Evolutionary conservation across 2,113 vertebrate genomes (phyloP).

Genomic region (Seriola quinqueradiata): DNA sequence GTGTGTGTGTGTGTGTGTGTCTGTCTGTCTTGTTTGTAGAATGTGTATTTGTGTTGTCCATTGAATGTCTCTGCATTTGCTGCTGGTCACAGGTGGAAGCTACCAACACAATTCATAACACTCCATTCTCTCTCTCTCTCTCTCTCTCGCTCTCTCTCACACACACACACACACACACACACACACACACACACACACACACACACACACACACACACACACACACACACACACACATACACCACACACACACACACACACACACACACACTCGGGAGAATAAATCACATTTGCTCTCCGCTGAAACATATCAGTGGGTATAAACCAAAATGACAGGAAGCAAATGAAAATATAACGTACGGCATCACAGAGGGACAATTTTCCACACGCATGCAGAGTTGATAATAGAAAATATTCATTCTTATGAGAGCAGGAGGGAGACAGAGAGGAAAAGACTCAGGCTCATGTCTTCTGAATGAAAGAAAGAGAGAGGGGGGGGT

Average conservation of each 20-base stretch:
- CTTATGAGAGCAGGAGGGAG: slow-evolving; percentile 19
- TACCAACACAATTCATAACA: neutral
- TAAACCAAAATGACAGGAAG: slow-evolving; percentile 75
- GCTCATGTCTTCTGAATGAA: slow-evolving; percentile 23
- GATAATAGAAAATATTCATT: slow-evolving; percentile 72
- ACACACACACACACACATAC: neutral
- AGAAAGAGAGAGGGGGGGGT: neutral
- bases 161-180: neutral
- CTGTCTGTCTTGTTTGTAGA: neutral
- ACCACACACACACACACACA: neutral
- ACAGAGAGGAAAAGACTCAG: neutral
- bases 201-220: slow-evolving; percentile 14
- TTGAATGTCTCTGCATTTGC: slow-evolving; percentile 2
- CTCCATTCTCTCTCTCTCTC: neutral
- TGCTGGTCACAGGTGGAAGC: slow-evolving; percentile 21
- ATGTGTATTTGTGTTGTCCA: neutral
- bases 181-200: neutral
- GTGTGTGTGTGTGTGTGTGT: too few relatives aligned
- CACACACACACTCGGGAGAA: slow-evolving; percentile 31
- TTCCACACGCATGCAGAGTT: slow-evolving; percentile 59
- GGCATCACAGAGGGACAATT: slow-evolving; percentile 69
- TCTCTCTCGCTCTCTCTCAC: neutral
- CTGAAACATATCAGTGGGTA: slow-evolving; percentile 67
- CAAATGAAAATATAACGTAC: slow-evolving; percentile 80
- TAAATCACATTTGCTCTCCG: slow-evolving; percentile 74